These are phyloP conservation scores for Pachyseris speciosa DNA, from an alignment of 64 coral and sea anemone species.

Conservation along the genomic window DNA sequence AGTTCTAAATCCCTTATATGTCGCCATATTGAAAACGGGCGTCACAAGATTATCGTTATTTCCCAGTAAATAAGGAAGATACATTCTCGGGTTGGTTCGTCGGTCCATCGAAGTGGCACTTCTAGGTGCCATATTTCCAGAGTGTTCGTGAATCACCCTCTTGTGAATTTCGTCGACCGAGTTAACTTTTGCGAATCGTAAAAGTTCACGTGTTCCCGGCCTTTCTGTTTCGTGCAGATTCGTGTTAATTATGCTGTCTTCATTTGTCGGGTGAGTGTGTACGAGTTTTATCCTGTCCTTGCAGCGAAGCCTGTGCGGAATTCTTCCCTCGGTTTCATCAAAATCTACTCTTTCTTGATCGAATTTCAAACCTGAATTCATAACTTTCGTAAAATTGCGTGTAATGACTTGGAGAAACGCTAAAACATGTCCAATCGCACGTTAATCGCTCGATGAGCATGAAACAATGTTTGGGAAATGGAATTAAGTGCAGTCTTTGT, in stretches of 20 bases:
- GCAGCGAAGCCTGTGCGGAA: not conserved
- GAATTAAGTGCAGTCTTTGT: not conserved
- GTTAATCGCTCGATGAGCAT: not conserved
- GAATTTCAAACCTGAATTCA: not conserved
- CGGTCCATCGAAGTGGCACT: not conserved
- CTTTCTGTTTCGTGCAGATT: not conserved
- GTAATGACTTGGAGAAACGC: not conserved
- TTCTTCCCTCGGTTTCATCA: not conserved
- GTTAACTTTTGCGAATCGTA: not conserved
- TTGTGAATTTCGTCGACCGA: not conserved
- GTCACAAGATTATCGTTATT: not conserved
- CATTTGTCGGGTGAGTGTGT: not conserved
- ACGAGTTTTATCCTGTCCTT: not conserved
- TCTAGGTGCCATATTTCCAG: not conserved
- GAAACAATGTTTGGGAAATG: not conserved
- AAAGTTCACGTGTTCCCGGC: not conserved
- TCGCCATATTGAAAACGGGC: conserved; percentile 1
- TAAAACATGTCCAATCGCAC: not conserved
- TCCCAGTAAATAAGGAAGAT: not conserved
- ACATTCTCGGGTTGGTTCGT: not conserved
- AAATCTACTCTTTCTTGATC: not conserved
- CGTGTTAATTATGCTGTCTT: not conserved
- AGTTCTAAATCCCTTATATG: conserved; percentile 23
- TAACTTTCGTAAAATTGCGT: not conserved
- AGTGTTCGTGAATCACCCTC: not conserved